Evolutionary conservation across 2,113 vertebrate genomes (phyloP).

Genomic region (Saguinus imperator): DNA sequence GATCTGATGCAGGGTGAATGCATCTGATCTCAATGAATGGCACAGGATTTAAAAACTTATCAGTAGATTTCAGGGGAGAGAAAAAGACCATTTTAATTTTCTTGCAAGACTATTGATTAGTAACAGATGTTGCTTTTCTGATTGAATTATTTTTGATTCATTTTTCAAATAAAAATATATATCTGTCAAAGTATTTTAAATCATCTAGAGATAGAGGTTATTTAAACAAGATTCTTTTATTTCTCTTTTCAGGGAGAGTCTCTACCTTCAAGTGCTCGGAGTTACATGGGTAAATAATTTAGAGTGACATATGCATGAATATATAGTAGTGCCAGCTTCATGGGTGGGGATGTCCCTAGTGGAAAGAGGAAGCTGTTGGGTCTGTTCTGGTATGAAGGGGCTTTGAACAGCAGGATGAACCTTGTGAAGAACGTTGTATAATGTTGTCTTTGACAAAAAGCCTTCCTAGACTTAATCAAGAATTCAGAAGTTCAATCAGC

Average conservation of each 20-base stretch:
- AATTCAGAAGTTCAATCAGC: background rate
- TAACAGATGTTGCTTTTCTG: slow-evolving; percentile 85
- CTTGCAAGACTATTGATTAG: slow-evolving; percentile 79
- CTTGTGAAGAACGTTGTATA: background rate
- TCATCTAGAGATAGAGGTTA: slow-evolving; percentile 79
- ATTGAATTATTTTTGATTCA: slow-evolving; percentile 86
- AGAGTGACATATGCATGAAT: background rate
- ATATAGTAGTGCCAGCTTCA: background rate
- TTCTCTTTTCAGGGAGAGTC: slow-evolving; percentile 50
- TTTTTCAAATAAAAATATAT: slow-evolving; percentile 83
- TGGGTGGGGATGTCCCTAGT: background rate
- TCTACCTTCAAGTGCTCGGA: slow-evolving; percentile 49
- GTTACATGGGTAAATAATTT: slow-evolving; percentile 28
- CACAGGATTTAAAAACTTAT: slow-evolving; percentile 79
- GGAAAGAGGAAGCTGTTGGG: background rate
- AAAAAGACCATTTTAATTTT: slow-evolving; percentile 82
- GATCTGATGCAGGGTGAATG: slow-evolving; percentile 82
- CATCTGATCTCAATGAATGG: slow-evolving; percentile 87
- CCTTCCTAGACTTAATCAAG: background rate
- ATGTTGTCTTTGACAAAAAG: background rate
- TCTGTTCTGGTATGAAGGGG: background rate
- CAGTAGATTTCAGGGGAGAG: slow-evolving; percentile 78
- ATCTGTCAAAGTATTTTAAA: slow-evolving; percentile 84
- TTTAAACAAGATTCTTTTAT: slow-evolving; percentile 77
- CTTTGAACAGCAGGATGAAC: background rate